phyloP scores from a whole-genome alignment of 92 coral and sea anemone species.

The Blastomussa wellsi region DNA sequence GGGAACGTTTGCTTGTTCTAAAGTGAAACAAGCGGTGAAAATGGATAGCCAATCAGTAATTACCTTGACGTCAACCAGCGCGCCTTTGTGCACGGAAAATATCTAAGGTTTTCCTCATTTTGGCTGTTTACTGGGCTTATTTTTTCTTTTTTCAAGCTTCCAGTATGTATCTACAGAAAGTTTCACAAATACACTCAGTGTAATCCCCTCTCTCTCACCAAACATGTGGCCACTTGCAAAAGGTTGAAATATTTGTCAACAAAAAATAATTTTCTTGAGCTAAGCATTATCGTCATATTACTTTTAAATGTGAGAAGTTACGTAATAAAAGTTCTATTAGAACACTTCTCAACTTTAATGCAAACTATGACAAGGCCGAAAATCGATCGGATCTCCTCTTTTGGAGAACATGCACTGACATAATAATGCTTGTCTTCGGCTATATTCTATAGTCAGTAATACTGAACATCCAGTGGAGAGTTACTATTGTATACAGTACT shows the following conservation, averaged over 20 bases:
- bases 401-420: background rate
- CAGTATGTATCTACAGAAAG: background rate
- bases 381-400: background rate
- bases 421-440: background rate
- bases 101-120: background rate
- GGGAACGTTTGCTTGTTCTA: slow-evolving; percentile 1
- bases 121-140: background rate
- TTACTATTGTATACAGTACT: no score
- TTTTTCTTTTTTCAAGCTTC: background rate
- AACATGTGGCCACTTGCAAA: background rate
- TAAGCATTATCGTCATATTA: background rate
- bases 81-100: background rate
- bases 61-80: background rate
- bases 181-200: background rate
- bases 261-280: background rate
- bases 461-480: background rate
- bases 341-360: background rate
- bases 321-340: background rate
- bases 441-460: background rate
- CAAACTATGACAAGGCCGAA: background rate
- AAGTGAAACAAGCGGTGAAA: slow-evolving; percentile 10
- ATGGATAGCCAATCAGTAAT: slow-evolving; percentile 8
- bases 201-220: background rate
- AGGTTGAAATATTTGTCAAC: background rate
- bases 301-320: background rate